Percentiles rank a stretch among this genome's conserved stretches.
phyloP scores from a whole-genome alignment of 2,888 invertebrate species.

The Hesperia comma region DNA sequence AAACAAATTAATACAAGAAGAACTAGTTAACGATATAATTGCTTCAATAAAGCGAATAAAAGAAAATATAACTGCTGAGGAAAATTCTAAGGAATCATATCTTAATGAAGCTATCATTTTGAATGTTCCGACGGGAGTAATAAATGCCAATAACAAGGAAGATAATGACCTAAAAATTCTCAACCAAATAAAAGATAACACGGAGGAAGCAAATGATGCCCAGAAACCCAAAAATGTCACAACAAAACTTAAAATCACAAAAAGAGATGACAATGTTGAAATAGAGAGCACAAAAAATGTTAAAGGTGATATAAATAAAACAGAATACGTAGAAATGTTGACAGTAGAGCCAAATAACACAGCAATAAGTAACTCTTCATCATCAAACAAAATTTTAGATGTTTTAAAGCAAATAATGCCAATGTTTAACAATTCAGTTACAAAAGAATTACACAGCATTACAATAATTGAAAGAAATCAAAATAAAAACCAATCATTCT shows the following conservation, averaged over 20 bases:
- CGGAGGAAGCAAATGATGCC: constrained; percentile 64
- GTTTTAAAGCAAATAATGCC: constrained; percentile 77
- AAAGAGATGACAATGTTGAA: constrained; percentile 33
- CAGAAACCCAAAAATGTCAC: constrained; percentile 43
- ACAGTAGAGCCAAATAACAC: constrained; percentile 74
- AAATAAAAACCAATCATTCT: constrained; percentile 67
- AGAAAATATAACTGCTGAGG: constrained; percentile 61
- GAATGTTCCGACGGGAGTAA: constrained; percentile 48
- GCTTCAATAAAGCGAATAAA: constrained; percentile 76
- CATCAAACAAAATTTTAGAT: constrained; percentile 70
- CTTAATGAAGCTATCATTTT: constrained; percentile 74
- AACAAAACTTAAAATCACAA: constrained; percentile 36
- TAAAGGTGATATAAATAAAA: constrained; percentile 47
- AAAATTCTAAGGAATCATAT: constrained; percentile 53
- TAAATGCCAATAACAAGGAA: constrained; percentile 43
- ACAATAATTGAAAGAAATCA: constrained; percentile 74
- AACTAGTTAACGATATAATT: constrained; percentile 72
- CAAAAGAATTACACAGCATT: constrained; percentile 73
- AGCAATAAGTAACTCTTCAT: constrained; percentile 51
- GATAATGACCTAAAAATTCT: constrained; percentile 46
- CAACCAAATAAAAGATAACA: constrained; percentile 65
- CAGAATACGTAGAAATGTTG: constrained; percentile 69
- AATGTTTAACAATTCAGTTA: constrained; percentile 68
- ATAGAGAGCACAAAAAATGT: constrained; percentile 35
- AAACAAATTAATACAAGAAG: constrained; percentile 59